Conservation (phyloP, 1,140 invertebrate species). For the Drosophila erecta region DNA sequence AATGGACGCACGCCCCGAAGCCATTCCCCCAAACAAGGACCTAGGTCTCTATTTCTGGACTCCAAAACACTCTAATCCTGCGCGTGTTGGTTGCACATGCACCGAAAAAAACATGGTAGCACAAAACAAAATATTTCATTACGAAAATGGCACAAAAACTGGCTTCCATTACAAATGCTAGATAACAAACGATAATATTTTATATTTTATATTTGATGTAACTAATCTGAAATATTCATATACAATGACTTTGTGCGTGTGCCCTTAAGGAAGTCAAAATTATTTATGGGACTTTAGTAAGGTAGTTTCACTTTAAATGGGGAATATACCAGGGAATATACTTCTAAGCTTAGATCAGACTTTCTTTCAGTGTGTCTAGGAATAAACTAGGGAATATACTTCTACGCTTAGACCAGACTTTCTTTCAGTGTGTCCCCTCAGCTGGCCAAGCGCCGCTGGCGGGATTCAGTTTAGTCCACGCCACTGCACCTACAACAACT, state of each 20-base stretch:
- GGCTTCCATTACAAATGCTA: background rate
- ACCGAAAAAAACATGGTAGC: background rate
- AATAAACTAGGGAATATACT: no score
- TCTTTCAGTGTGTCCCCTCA: slow-evolving; percentile 3
- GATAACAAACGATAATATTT: no score
- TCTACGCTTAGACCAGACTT: background rate
- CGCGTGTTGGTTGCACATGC: slow-evolving; percentile 10
- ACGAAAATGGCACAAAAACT: background rate
- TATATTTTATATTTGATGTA: no score
- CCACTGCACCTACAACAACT: slow-evolving; percentile 77
- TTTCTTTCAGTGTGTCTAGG: background rate
- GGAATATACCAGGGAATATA: no score
- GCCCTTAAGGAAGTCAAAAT: no score
- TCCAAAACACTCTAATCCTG: slow-evolving; percentile 38
- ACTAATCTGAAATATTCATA: no score
- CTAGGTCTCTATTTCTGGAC: slow-evolving; percentile 34
- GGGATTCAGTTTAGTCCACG: slow-evolving; percentile 73
- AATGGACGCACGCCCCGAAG: slow-evolving; percentile 36
- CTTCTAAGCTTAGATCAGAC: no score
- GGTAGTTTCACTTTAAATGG: no score
- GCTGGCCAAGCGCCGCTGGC: slow-evolving; percentile 43
- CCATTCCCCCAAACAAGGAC: slow-evolving; percentile 29
- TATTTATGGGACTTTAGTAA: no score
- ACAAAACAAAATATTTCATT: background rate
- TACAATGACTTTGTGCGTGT: no score